A percentile compares a stretch with the other conserved stretches of the same genome.
Conservation (phyloP, 1,140 invertebrate genomes). For the Yoshiicerus persimilis region DNA sequence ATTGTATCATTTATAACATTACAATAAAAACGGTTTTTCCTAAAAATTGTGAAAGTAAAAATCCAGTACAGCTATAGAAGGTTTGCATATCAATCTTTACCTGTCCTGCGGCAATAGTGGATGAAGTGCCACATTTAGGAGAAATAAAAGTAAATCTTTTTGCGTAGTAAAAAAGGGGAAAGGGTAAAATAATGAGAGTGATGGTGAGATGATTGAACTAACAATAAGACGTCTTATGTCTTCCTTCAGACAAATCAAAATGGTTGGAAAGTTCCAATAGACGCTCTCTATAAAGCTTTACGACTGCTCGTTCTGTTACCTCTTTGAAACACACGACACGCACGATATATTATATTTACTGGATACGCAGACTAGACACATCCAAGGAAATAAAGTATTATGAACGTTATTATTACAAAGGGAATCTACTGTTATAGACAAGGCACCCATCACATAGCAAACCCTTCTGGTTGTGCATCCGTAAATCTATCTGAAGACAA, state of each 20-base stretch:
- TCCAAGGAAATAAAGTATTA: background rate
- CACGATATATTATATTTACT: background rate
- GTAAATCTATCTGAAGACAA: background rate
- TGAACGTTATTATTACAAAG: background rate
- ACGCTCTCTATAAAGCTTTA: background rate
- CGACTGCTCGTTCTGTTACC: background rate
- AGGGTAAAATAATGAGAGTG: slow-evolving; percentile 23
- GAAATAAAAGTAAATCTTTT: background rate
- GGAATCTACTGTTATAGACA: too few species aligned
- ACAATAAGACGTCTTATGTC: background rate
- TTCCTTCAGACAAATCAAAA: background rate
- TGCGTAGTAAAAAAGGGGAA: background rate
- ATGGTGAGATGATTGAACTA: slow-evolving; percentile 11
- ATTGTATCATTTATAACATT: too few species aligned
- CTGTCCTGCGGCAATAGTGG: background rate
- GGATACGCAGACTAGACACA: background rate
- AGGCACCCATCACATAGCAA: too few species aligned
- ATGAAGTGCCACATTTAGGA: background rate
- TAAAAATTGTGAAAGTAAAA: background rate
- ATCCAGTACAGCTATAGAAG: background rate
- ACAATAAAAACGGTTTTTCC: too few species aligned
- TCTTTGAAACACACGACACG: background rate
- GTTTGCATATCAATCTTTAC: background rate
- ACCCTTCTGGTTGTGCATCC: background rate
- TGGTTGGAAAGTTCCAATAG: background rate